A percentile compares a stretch with the other conserved stretches of the same genome.
These are phyloP conservation scores for Uropetala carovei DNA, from an alignment of 2,888 invertebrate genomes.

Conservation along the genomic window DNA sequence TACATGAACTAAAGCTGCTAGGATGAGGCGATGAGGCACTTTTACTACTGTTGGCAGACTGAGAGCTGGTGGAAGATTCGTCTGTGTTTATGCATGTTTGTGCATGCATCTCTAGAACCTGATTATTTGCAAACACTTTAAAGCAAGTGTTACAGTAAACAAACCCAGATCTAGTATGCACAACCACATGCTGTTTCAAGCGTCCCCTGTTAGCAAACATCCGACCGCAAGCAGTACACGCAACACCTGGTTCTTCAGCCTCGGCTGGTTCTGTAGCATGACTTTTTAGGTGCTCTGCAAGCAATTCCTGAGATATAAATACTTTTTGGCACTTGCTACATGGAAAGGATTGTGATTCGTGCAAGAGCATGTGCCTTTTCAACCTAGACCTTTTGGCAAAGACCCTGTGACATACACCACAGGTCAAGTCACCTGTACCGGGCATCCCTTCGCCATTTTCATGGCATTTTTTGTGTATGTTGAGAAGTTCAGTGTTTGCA, in stretches of 20 bases:
- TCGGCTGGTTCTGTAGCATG: neutral
- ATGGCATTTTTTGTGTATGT: slow-evolving; percentile 43
- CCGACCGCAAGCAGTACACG: slow-evolving; percentile 46
- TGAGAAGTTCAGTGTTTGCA: slow-evolving; percentile 31
- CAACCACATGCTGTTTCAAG: slow-evolving; percentile 47
- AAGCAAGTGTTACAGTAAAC: slow-evolving; percentile 46
- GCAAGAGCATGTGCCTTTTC: slow-evolving; percentile 44
- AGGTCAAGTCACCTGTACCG: neutral
- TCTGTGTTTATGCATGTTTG: neutral
- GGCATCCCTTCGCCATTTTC: neutral
- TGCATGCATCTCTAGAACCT: slow-evolving; percentile 51
- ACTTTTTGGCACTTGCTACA: slow-evolving; percentile 34
- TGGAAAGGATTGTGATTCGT: slow-evolving; percentile 50
- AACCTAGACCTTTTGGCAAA: slow-evolving; percentile 48
- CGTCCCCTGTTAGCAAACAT: slow-evolving; percentile 33
- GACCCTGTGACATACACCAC: slow-evolving; percentile 46
- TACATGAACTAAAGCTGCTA: slow-evolving; percentile 42
- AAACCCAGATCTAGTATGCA: slow-evolving; percentile 56
- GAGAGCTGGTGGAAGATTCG: slow-evolving; percentile 33
- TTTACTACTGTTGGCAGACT: slow-evolving; percentile 37
- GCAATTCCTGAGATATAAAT: slow-evolving; percentile 46
- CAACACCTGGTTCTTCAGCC: neutral
- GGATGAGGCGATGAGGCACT: slow-evolving; percentile 53
- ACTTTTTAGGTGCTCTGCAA: slow-evolving; percentile 11
- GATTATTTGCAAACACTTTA: slow-evolving; percentile 47